Evolutionary conservation across 2,113 vertebrate species (phyloP), one percentile per base, ranked within the genome.

Genomic region (Eidolon helvum): DNA sequence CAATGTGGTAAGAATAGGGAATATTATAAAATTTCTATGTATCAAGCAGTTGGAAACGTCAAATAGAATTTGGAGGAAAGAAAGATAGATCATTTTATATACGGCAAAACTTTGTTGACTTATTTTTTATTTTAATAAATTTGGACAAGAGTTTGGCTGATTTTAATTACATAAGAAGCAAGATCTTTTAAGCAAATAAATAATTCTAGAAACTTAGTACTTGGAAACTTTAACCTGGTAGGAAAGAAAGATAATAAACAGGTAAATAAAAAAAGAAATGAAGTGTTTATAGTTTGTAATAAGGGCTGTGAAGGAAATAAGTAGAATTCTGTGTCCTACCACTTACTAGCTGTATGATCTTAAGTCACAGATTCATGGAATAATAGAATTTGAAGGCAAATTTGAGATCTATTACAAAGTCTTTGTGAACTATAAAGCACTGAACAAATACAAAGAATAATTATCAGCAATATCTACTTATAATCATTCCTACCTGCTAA

Each of bases 11-110:
- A 93, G 84, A 96, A 48, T 30, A 87, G 28, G 38, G 63, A 69
- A 38, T 68, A 74, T 55, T 74, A 55, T 72, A 74, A 96, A 85
- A 89, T 40, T 66, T 95, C n/a, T 94, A 21, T 88, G 75, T n/a
- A 50, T 72, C 61, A 86, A 78, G 59, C 50, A 84, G 40, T 45
- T 84, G 30, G 48, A 65, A 35, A 53, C 33, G n/a, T 87, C 77
- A 69, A 61, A 45, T 79, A 69, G 75, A 90, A 87, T 90, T 80
- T 65, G 26, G 40, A 24, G 11, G 6, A 55, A 86, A 59, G 72
- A 82, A 85, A 38, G 45, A 50, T 77, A 92, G 45, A 89, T 93
- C 82, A 78, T 53, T 90, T 87, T 92, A 71, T 28, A 89, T 40
- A 77, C 0, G 71, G 50, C 15, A 59, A 95, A 90, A 74, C 26